Evolutionary conservation across 2,888 invertebrate genomes (phyloP).

Genomic region (Calameuta idolon): DNA sequence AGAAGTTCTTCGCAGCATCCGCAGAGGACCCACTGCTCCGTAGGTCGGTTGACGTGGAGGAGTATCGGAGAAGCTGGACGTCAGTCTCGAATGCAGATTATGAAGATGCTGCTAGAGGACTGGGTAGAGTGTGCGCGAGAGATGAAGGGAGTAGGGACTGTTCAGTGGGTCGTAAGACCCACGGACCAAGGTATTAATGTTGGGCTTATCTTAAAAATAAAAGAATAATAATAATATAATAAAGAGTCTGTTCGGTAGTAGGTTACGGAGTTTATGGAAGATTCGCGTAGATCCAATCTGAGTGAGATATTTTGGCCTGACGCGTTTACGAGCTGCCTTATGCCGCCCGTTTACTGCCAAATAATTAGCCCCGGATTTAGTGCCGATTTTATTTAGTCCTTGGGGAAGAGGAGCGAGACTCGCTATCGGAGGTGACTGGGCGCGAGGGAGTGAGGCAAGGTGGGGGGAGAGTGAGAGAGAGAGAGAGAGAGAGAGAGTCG

Average conservation of each 20-base stretch:
- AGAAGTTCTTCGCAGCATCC: no score
- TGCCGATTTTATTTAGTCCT: conserved; percentile 53
- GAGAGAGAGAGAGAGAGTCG: conserved; percentile 26
- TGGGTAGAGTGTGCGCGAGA: no score
- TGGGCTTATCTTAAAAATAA: no score
- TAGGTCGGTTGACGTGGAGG: no score
- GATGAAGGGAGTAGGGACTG: no score
- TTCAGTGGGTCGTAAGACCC: no score
- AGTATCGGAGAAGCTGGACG: no score
- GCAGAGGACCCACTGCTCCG: no score
- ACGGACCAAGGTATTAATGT: no score
- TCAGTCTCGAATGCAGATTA: no score
- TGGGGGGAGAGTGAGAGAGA: conserved; percentile 17
- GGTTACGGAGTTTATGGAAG: conserved; percentile 54
- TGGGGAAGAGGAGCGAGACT: conserved; percentile 21
- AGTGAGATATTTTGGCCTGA: conserved; percentile 49
- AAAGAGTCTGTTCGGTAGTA: conserved; percentile 22
- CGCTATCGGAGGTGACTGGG: conserved; percentile 43
- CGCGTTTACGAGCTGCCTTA: conserved; percentile 52
- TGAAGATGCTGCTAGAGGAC: no score
- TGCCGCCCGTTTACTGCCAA: conserved; percentile 56
- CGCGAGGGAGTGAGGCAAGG: conserved; percentile 10
- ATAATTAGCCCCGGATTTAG: conserved; percentile 64
- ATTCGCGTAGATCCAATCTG: conserved; percentile 45
- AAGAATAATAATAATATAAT: no score